Evolutionary conservation across 2,888 invertebrate genomes (phyloP).

Genomic region (Rapana venosa): DNA sequence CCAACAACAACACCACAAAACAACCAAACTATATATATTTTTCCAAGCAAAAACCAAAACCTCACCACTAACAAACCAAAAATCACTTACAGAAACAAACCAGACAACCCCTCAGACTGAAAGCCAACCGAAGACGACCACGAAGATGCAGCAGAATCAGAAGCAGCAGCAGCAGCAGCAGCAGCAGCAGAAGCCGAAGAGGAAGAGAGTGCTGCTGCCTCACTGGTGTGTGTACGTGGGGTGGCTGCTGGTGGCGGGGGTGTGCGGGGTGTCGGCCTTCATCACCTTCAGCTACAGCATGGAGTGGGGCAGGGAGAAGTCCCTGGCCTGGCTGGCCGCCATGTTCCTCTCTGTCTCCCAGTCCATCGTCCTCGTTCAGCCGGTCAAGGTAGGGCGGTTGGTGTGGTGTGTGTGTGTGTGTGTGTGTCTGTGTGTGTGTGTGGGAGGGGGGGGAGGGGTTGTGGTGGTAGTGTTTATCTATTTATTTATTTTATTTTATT

Average conservation of each 20-base stretch:
- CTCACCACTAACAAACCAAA: no score
- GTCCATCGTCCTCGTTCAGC: conserved; percentile 69
- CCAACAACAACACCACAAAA: no score
- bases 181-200: not conserved
- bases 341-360: conserved; percentile 66
- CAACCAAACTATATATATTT: no score
- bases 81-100: no score
- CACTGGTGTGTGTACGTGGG: conserved; percentile 62
- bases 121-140: not conserved
- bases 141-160: not conserved
- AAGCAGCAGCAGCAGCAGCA: no score
- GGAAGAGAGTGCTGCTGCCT: conserved; percentile 49
- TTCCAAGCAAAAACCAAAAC: no score
- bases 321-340: conserved; percentile 65
- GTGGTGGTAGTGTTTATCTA: no score
- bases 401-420: not conserved
- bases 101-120: no score
- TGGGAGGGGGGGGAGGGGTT: no score
- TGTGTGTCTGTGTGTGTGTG: not conserved
- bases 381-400: conserved; percentile 62
- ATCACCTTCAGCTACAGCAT: conserved; percentile 68
- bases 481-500: no score
- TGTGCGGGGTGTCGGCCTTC: conserved; percentile 56
- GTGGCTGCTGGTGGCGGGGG: conserved; percentile 60
- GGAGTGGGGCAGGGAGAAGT: conserved; percentile 68